These are phyloP conservation scores for Cataglyphis hispanica DNA, from an alignment of 1,140 invertebrate species.

Conservation along the genomic window DNA sequence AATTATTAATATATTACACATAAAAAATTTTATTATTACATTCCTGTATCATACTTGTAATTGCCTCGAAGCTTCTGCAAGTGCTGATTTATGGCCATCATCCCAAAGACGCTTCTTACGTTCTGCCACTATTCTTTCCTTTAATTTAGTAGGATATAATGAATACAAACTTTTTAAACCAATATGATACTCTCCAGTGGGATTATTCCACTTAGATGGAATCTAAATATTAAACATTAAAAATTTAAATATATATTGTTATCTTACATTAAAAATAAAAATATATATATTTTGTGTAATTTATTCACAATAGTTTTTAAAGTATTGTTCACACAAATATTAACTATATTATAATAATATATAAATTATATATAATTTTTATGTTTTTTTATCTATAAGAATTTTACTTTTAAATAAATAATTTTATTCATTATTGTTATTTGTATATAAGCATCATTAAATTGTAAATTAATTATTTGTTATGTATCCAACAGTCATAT, in stretches of 20 bases:
- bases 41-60: constrained; percentile 86
- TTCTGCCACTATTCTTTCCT: constrained; percentile 94
- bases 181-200: constrained; percentile 92
- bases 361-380: background rate
- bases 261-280: background rate
- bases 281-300: background rate
- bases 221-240: constrained; percentile 88
- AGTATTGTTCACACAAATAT: too few species aligned
- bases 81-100: constrained; percentile 91
- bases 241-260: background rate
- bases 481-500: too few species aligned
- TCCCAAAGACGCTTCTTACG: constrained; percentile 95
- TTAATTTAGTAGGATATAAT: constrained; percentile 94
- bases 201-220: constrained; percentile 94
- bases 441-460: background rate
- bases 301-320: too few species aligned
- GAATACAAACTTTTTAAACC: constrained; percentile 95
- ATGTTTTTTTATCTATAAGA: background rate
- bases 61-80: constrained; percentile 92
- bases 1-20: constrained; percentile 9
- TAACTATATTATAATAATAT: background rate
- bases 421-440: background rate
- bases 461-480: background rate
- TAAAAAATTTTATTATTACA: constrained; percentile 17
- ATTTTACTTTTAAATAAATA: background rate